Conservation (phyloP, 2,113 vertebrate genomes). For the Percopsis transmontana region DNA sequence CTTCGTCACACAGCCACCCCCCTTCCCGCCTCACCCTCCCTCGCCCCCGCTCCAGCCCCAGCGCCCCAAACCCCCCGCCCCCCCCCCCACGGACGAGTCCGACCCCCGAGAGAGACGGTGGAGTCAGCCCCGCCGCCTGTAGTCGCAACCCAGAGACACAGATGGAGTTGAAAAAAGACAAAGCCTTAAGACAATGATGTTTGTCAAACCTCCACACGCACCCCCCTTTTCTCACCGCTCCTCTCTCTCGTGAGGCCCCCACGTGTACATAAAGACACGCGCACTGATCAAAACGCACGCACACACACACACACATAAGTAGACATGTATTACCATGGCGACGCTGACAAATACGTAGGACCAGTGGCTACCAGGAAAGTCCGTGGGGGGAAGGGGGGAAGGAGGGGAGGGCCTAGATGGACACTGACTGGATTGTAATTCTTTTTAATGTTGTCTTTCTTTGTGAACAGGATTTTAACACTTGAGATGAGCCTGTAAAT, state of each 20-base stretch:
- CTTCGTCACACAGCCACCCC: not conserved
- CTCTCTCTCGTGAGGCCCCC: slow-evolving; percentile 23
- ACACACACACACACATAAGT: slow-evolving; percentile 29
- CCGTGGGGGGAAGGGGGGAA: slow-evolving; percentile 8
- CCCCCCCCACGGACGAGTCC: not conserved
- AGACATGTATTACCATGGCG: slow-evolving; percentile 49
- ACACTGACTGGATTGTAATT: slow-evolving; percentile 71
- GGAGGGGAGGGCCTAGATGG: not conserved
- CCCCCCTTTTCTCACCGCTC: not conserved
- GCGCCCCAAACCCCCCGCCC: not conserved
- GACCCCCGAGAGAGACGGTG: slow-evolving; percentile 7
- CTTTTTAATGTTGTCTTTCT: slow-evolving; percentile 68
- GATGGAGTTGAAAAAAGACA: slow-evolving; percentile 42
- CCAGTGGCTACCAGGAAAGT: slow-evolving; percentile 15
- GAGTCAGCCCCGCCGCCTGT: slow-evolving; percentile 22
- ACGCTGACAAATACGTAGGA: slow-evolving; percentile 32
- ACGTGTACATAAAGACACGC: slow-evolving; percentile 43
- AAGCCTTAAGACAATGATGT: slow-evolving; percentile 78
- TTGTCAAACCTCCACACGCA: slow-evolving; percentile 50
- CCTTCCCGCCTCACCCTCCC: slow-evolving; percentile 25
- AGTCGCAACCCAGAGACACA: slow-evolving; percentile 51
- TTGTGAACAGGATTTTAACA: slow-evolving; percentile 56
- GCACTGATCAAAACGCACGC: slow-evolving; percentile 12
- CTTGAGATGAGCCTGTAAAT: slow-evolving; percentile 56
- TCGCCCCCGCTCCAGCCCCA: slow-evolving; percentile 41